A percentile compares a stretch with the other conserved stretches of the same genome.
These are phyloP conservation scores for Pachydiplax longipennis DNA, from an alignment of 2,888 invertebrate genomes.

Conservation along the genomic window DNA sequence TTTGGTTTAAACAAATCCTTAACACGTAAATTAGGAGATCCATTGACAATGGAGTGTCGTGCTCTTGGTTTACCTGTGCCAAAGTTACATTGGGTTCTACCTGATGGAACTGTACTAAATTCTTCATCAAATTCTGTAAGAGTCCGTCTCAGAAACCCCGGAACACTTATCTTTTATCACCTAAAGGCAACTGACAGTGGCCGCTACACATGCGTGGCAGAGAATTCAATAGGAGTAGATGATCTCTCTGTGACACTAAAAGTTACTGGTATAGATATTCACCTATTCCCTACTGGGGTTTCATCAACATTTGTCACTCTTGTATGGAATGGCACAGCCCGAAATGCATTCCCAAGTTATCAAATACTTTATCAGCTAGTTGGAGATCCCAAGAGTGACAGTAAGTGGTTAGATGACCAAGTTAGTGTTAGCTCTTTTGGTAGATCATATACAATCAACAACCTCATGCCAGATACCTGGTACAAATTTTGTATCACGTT, in stretches of 20 bases:
- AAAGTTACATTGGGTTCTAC: conserved; percentile 58
- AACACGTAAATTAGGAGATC: conserved; percentile 54
- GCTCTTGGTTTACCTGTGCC: conserved; percentile 60
- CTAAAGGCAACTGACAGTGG: conserved; percentile 57
- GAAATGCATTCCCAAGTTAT: conserved; percentile 55
- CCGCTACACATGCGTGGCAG: conserved; percentile 59
- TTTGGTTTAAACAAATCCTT: conserved; percentile 32
- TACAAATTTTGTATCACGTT: conserved; percentile 61
- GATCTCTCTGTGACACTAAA: conserved; percentile 54
- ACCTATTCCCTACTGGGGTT: conserved; percentile 56
- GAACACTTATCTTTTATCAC: conserved; percentile 54
- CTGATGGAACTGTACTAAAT: conserved; percentile 56
- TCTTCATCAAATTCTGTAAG: conserved; percentile 54
- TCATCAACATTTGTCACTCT: conserved; percentile 58
- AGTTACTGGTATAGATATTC: conserved; percentile 58
- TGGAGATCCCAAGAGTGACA: conserved; percentile 48
- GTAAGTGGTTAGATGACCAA: conserved; percentile 49
- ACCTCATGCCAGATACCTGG: conserved; percentile 57
- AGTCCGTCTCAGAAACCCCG: conserved; percentile 54
- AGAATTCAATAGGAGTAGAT: conserved; percentile 56
- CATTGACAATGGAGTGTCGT: conserved; percentile 58
- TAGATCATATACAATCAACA: conserved; percentile 57
- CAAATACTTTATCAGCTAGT: conserved; percentile 54
- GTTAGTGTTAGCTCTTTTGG: conserved; percentile 53
- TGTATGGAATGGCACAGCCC: conserved; percentile 58